These are phyloP conservation scores for Pocillopora damicornis DNA, from an alignment of 64 coral and sea anemone species.

Conservation along the genomic window DNA sequence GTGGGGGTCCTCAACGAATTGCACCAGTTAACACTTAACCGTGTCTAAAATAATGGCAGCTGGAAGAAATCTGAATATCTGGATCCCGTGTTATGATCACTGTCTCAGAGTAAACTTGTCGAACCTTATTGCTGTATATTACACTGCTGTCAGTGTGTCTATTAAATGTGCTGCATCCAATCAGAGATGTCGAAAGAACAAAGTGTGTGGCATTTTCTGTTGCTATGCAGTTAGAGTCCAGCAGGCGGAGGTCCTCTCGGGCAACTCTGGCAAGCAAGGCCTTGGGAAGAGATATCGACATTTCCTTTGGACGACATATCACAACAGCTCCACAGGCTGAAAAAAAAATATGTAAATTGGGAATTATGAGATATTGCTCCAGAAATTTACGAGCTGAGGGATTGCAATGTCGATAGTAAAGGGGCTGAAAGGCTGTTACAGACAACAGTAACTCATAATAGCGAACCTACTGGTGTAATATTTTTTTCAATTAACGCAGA, in stretches of 20 bases:
- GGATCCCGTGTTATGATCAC: constrained; percentile 23
- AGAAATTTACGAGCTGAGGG: too few relatives aligned
- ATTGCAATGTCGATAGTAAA: too few relatives aligned
- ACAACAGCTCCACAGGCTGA: constrained; percentile 26
- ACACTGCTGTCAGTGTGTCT: constrained; percentile 32
- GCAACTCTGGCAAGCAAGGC: constrained; percentile 3
- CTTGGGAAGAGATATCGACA: constrained; percentile 42
- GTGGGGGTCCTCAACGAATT: not conserved
- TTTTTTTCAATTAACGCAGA: too few relatives aligned
- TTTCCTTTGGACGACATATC: constrained; percentile 38
- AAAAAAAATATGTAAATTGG: not conserved
- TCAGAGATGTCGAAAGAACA: constrained; percentile 34
- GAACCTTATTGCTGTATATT: constrained; percentile 52
- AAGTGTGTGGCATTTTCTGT: constrained; percentile 42
- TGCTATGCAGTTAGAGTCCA: constrained; percentile 37
- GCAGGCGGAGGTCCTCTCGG: constrained; percentile 6
- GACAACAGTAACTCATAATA: too few relatives aligned
- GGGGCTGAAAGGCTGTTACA: too few relatives aligned
- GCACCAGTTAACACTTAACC: constrained; percentile 41
- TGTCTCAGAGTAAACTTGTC: not conserved
- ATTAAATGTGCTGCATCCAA: constrained; percentile 37
- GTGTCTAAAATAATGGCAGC: constrained; percentile 50
- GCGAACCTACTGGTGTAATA: too few relatives aligned
- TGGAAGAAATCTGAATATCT: constrained; percentile 43
- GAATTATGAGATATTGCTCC: too few relatives aligned